Percentiles rank a stretch among this genome's conserved stretches.
These are phyloP conservation scores for Linnaemya tessellans DNA, from an alignment of 2,888 invertebrate species.

Conservation along the genomic window DNA sequence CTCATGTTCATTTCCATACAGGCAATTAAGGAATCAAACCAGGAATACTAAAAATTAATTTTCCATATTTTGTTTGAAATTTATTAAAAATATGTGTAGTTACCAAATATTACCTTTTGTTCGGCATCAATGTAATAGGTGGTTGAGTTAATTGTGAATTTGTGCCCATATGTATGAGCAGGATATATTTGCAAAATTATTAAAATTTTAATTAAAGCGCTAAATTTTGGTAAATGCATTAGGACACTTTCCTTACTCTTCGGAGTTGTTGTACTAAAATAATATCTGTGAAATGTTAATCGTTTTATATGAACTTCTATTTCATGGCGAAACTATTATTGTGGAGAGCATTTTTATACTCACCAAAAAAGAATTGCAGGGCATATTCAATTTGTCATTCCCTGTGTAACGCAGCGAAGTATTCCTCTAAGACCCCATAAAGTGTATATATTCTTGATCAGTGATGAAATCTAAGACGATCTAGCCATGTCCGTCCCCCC, in stretches of 20 bases:
- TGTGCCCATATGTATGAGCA: background rate
- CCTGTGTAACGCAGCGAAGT: too few species aligned
- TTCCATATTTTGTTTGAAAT: background rate
- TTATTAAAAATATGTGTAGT: too few species aligned
- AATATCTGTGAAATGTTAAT: background rate
- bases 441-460: too few species aligned
- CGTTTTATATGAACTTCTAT: too few species aligned
- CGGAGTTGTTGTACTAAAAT: background rate
- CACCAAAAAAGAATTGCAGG: too few species aligned
- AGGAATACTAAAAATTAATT: conserved; percentile 29
- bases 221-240: background rate
- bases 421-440: too few species aligned
- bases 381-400: too few species aligned
- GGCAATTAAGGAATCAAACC: conserved; percentile 15
- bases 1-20: conserved; percentile 42
- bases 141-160: background rate
- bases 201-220: background rate
- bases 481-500: too few species aligned
- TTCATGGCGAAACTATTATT: too few species aligned
- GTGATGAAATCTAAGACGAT: too few species aligned
- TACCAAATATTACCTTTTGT: conserved; percentile 31
- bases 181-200: background rate
- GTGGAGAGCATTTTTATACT: too few species aligned
- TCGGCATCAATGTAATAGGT: conserved; percentile 25
- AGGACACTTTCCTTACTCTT: background rate